These are phyloP conservation scores for Zootoca vivipara DNA, from an alignment of 2,113 vertebrate species.

Conservation along the genomic window DNA sequence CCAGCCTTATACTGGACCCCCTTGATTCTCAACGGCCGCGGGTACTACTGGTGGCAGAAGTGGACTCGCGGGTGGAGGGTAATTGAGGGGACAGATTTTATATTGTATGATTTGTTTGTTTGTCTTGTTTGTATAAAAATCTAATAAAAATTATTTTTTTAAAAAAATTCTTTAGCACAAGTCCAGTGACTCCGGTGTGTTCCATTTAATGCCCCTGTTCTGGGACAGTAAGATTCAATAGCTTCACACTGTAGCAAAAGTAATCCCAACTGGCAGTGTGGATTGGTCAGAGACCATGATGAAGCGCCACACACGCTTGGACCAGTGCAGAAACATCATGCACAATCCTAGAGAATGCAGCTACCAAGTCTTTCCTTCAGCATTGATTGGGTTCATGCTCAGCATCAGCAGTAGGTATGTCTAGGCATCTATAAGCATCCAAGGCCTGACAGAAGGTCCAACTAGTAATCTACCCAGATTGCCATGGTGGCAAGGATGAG, in stretches of 20 bases:
- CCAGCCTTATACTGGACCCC: no score
- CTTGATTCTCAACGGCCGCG: no score
- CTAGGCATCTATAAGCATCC: neutral
- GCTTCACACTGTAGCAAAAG: neutral
- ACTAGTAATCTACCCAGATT: neutral
- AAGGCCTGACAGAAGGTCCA: neutral
- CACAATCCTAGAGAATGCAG: neutral
- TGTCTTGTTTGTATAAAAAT: no score
- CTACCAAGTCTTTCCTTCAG: no score
- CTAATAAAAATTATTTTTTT: no score
- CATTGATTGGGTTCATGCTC: neutral
- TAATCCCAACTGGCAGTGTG: neutral
- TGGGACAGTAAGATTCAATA: neutral
- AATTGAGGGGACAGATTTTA: no score
- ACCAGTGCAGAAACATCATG: neutral
- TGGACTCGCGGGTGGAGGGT: no score
- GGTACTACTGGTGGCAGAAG: no score
- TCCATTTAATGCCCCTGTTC: neutral
- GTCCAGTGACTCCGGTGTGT: neutral
- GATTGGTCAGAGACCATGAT: neutral
- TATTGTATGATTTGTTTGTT: no score
- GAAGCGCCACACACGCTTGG: neutral
- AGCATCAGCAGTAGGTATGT: neutral
- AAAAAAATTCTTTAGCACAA: neutral
- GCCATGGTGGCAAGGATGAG: no score